These are phyloP conservation scores for Metridium senile DNA, from an alignment of 92 coral and sea anemone genomes.

Conservation along the genomic window DNA sequence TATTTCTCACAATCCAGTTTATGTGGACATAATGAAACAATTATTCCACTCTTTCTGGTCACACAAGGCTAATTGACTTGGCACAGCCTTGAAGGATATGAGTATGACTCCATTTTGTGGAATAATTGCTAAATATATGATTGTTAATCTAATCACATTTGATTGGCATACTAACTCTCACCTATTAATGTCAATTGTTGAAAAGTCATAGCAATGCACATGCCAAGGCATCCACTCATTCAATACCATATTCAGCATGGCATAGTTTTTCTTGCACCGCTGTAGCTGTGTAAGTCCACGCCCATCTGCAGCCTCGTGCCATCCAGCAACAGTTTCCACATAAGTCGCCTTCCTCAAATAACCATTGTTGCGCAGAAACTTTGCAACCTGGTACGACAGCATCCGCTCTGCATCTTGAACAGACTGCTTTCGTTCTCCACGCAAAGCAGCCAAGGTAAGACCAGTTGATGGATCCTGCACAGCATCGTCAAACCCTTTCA, in stretches of 20 bases:
- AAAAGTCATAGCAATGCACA: slow-evolving; percentile 45
- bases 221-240: slow-evolving; percentile 89
- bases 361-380: slow-evolving; percentile 41
- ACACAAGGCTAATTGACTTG: too few species aligned
- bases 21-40: too few species aligned
- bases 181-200: slow-evolving; percentile 71
- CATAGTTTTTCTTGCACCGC: slow-evolving; percentile 61
- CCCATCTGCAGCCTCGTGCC: slow-evolving; percentile 83
- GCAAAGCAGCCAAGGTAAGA: slow-evolving; percentile 53
- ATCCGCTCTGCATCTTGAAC: too few species aligned
- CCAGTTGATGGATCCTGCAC: slow-evolving; percentile 54
- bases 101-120: too few species aligned
- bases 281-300: slow-evolving; percentile 59
- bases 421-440: slow-evolving; percentile 61
- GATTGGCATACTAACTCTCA: too few species aligned
- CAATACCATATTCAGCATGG: slow-evolving; percentile 70
- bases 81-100: too few species aligned
- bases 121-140: too few species aligned
- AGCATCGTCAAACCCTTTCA: slow-evolving; percentile 63
- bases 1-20: too few species aligned
- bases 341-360: slow-evolving; percentile 46
- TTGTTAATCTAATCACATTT: too few species aligned
- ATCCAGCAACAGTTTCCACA: slow-evolving; percentile 62
- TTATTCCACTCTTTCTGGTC: too few species aligned
- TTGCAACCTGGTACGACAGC: slow-evolving; percentile 55